Evolutionary conservation across 2,888 invertebrate genomes (phyloP), one percentile per base, ranked within the genome.

Genomic region (Hypomecis punctinalis): DNA sequence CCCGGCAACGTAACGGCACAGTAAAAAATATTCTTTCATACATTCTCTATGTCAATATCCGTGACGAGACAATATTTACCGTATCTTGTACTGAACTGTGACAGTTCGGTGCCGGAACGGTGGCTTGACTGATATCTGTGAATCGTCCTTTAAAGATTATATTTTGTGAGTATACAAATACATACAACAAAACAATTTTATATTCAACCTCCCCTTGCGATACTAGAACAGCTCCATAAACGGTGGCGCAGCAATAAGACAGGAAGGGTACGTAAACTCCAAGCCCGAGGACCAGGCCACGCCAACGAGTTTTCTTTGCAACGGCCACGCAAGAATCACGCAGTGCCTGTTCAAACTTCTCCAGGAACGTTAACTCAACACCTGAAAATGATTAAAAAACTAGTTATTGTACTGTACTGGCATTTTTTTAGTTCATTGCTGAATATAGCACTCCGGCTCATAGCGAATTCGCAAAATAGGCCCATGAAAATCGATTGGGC

Each of bases 201-300:
- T 96, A 96, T 51, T 89, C 88, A 11, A 96, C 73, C 35, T 91
- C 93, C 42, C 94, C 94, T 23, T 93, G 86, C 0, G 95, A 94
- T 0, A 96, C 95, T 10, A 96, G 85, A 35, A 93, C 87, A 0
- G 96, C 95, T 0, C 96, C 96, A 72, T 96, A 96, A 54, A 95
- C 95, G 0, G 96, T 91, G 39, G 95, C 95, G 8, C 95, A 87
- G 33, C 95, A 95, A 79, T 96, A 97, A 0, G 96, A 95, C 69
- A 96, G 85, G 78, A 96, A 95, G 0, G 96, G 96, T 5, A 95
- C 94, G 23, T 95, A 94, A 59, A 96, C 94, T 0, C 96, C 96
- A 58, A 96, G 82, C 0, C 95, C 95, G 63, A 95, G 95, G 0
- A 96, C 96, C 36, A 95, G 68, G 0, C 96, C 96, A 10, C 96